Evolutionary conservation across 1,140 invertebrate species (phyloP).

Genomic region (Drosophila ironensis): DNA sequence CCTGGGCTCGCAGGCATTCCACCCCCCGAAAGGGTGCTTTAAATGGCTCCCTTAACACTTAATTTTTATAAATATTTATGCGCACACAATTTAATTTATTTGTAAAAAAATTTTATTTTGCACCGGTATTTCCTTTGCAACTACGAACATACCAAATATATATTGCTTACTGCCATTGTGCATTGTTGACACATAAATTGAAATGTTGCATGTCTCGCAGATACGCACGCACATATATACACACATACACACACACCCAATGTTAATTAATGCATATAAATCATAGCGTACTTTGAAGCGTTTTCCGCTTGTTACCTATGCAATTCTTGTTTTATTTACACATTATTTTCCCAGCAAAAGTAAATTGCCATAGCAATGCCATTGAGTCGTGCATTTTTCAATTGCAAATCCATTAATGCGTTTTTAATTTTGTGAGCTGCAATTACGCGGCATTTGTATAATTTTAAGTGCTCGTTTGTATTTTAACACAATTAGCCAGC

Average conservation of each 20-base stretch:
- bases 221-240: background rate
- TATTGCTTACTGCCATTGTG: constrained; percentile 58
- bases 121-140: constrained; percentile 36
- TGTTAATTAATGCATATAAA: constrained; percentile 67
- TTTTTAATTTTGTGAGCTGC: constrained; percentile 64
- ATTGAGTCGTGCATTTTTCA: constrained; percentile 20
- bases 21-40: constrained; percentile 24
- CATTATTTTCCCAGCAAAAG: constrained; percentile 49
- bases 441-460: constrained; percentile 62
- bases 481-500: constrained; percentile 64
- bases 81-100: constrained; percentile 76
- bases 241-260: constrained; percentile 1
- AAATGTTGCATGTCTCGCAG: constrained; percentile 51
- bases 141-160: constrained; percentile 42
- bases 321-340: constrained; percentile 68
- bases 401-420: constrained; percentile 64
- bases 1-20: background rate
- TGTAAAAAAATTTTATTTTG: constrained; percentile 58
- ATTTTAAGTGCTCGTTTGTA: constrained; percentile 57
- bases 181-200: constrained; percentile 78
- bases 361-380: constrained; percentile 19
- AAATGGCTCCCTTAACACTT: constrained; percentile 75
- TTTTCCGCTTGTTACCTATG: constrained; percentile 75
- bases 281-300: constrained; percentile 70
- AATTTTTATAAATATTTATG: constrained; percentile 81